phyloP scores from a whole-genome alignment of 2,888 invertebrate genomes.

The Orthosia gothica region DNA sequence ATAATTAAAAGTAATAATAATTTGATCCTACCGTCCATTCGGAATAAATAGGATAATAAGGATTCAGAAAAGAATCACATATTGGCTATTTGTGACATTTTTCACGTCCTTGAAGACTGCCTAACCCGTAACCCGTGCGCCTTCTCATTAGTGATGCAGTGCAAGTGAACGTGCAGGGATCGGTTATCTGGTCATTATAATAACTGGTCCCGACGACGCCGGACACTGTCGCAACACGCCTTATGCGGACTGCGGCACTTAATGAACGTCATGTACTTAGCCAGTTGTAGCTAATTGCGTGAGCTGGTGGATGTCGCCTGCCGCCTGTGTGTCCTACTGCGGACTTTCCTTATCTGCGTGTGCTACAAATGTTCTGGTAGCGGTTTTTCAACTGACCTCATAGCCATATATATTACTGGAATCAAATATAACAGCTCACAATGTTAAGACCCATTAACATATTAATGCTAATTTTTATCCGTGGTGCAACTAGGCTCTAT shows the following conservation, averaged over 20 bases:
- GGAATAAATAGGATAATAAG: too few relatives aligned
- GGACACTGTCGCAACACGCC: conserved; percentile 20
- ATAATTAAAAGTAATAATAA: too few relatives aligned
- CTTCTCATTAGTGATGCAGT: neutral
- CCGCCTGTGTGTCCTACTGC: neutral
- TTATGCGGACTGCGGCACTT: neutral
- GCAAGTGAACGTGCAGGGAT: neutral
- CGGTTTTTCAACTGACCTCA: neutral
- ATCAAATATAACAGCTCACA: too few relatives aligned
- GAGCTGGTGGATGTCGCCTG: conserved; percentile 4
- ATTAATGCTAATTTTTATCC: too few relatives aligned
- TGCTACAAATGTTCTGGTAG: neutral
- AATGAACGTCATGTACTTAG: conserved; percentile 22
- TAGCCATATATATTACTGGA: too few relatives aligned
- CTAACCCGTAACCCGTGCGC: fast-evolving
- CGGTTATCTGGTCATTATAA: neutral
- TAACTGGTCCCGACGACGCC: conserved; percentile 18
- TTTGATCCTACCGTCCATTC: too few relatives aligned
- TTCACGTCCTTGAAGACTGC: neutral
- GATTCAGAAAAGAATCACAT: too few relatives aligned
- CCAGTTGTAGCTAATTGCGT: conserved; percentile 21
- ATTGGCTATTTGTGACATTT: too few relatives aligned
- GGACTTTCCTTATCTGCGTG: neutral
- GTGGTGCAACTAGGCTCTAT: too few relatives aligned
- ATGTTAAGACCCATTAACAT: too few relatives aligned